These are phyloP conservation scores for Oasisia sp. DNA, from an alignment of 2,888 invertebrate species.

Conservation along the genomic window DNA sequence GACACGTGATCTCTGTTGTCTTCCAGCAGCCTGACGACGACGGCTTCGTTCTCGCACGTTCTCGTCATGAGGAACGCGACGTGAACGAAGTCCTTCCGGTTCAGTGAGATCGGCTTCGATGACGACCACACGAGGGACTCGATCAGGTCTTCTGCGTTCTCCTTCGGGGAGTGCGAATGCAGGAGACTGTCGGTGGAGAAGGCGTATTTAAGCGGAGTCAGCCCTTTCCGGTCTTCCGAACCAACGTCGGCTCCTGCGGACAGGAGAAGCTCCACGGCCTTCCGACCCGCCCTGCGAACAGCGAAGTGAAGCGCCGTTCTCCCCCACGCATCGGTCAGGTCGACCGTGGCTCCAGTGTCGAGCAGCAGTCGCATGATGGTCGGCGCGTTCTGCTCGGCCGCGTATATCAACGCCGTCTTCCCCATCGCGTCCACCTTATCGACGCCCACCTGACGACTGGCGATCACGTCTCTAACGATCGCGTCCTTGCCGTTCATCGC, in stretches of 20 bases:
- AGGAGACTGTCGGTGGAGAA: neutral
- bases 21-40: neutral
- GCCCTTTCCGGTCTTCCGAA: neutral
- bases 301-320: neutral
- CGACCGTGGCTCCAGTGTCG: neutral
- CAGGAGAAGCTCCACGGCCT: neutral
- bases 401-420: neutral
- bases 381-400: neutral
- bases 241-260: neutral
- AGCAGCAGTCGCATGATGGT: neutral
- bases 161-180: neutral
- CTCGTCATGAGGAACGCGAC: neutral
- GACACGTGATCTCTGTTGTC: neutral
- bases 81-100: neutral
- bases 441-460: neutral
- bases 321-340: neutral
- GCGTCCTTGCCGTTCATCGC: constrained; percentile 17
- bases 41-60: neutral
- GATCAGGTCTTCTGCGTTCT: neutral
- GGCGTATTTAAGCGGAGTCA: neutral
- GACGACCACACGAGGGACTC: neutral
- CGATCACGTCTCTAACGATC: neutral
- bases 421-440: neutral
- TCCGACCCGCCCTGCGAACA: neutral
- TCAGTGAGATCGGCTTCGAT: neutral